Evolutionary conservation across 1,140 invertebrate genomes (phyloP).

Genomic region (Drosophila teissieri): DNA sequence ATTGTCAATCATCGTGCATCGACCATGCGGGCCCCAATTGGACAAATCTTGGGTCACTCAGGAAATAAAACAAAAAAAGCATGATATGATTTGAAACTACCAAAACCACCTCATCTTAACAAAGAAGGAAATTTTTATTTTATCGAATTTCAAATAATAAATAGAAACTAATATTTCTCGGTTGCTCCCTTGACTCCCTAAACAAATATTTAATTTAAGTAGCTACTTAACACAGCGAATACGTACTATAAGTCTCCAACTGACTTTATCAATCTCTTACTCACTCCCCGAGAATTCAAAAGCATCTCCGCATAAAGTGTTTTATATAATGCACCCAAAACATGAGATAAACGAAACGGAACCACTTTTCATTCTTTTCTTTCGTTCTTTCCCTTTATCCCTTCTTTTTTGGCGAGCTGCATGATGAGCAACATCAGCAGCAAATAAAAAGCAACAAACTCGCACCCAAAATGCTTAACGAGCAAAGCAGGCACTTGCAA

Average conservation of each 20-base stretch:
- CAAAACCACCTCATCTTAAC: not conserved
- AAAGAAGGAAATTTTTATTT: no score
- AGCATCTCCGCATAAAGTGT: slow-evolving; percentile 27
- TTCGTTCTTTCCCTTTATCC: slow-evolving; percentile 34
- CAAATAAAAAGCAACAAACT: slow-evolving; percentile 56
- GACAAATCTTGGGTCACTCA: slow-evolving; percentile 20
- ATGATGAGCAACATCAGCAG: slow-evolving; percentile 67
- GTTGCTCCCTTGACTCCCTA: no score
- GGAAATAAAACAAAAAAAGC: not conserved
- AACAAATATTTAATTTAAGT: no score
- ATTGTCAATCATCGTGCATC: slow-evolving; percentile 43
- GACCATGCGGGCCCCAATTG: slow-evolving; percentile 29
- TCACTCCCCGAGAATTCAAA: slow-evolving; percentile 1
- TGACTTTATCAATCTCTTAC: slow-evolving; percentile 3
- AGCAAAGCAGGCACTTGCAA: slow-evolving; percentile 75
- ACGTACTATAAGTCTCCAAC: no score
- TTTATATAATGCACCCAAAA: slow-evolving; percentile 44
- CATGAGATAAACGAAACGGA: slow-evolving; percentile 82
- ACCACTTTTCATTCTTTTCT: slow-evolving; percentile 70
- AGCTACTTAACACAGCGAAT: not conserved
- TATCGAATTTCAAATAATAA: no score
- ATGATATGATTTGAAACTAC: not conserved
- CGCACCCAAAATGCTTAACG: slow-evolving; percentile 78
- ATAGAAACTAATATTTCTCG: no score
- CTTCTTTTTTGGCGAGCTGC: slow-evolving; percentile 31